Percentiles rank a stretch among this genome's conserved stretches.
These are phyloP conservation scores for Synanthedon myopaeformis DNA, from an alignment of 2,888 invertebrate genomes.

Conservation along the genomic window DNA sequence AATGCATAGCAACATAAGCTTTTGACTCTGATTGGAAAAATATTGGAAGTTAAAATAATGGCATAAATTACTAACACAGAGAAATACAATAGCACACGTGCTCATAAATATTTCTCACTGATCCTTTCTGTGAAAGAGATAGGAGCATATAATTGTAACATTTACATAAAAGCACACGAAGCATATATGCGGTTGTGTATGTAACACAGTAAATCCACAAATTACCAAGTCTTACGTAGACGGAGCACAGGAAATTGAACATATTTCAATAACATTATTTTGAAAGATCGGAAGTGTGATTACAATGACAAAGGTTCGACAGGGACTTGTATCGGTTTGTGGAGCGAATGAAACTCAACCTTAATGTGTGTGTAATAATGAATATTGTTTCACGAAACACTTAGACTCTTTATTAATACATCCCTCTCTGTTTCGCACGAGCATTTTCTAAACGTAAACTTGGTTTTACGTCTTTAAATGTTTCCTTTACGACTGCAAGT, in stretches of 20 bases:
- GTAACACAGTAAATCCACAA: slow-evolving; percentile 21
- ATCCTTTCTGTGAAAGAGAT: too few relatives aligned
- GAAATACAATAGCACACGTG: too few relatives aligned
- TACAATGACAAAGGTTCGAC: slow-evolving; percentile 70
- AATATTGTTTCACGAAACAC: slow-evolving; percentile 25
- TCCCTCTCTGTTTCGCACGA: slow-evolving; percentile 29
- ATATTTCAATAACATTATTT: slow-evolving; percentile 69
- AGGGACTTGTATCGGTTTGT: slow-evolving; percentile 35
- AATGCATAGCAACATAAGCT: too few relatives aligned
- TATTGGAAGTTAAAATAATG: too few relatives aligned
- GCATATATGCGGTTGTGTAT: not conserved
- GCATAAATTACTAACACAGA: too few relatives aligned
- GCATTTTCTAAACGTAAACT: slow-evolving; percentile 26
- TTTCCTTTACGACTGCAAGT: slow-evolving; percentile 27
- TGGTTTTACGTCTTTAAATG: slow-evolving; percentile 27
- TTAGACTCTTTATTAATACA: slow-evolving; percentile 44
- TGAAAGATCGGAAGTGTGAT: slow-evolving; percentile 66
- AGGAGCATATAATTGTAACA: too few relatives aligned
- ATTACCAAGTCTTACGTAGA: slow-evolving; percentile 32
- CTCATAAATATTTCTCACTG: too few relatives aligned
- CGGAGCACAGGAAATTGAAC: slow-evolving; percentile 62
- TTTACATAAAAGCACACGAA: not conserved
- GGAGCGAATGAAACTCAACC: slow-evolving; percentile 37
- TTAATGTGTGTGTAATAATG: slow-evolving; percentile 22
- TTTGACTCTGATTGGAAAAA: too few relatives aligned